These are phyloP conservation scores for Astatoreochromis straeleni DNA, from an alignment of 2,113 vertebrate species.

Conservation along the genomic window DNA sequence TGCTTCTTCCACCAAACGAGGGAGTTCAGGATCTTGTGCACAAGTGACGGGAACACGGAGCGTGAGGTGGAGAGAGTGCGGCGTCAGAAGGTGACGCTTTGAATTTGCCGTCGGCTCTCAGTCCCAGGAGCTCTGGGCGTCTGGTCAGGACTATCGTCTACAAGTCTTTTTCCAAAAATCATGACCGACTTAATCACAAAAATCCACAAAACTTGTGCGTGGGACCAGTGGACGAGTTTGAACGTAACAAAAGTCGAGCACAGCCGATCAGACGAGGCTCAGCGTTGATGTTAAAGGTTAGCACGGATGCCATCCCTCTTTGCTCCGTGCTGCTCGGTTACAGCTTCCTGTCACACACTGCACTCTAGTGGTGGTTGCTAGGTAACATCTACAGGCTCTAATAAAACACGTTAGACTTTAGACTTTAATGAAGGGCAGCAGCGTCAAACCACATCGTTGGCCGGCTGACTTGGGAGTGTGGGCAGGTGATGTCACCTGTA, in stretches of 20 bases:
- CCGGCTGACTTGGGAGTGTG: not conserved
- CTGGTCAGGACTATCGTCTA: not conserved
- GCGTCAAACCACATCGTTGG: accelerated
- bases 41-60: not conserved
- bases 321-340: accelerated
- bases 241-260: not conserved
- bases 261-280: accelerated
- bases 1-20: accelerated
- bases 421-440: not conserved
- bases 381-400: not conserved
- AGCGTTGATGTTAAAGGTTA: not conserved
- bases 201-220: accelerated
- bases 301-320: not conserved
- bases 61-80: not conserved
- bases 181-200: not conserved
- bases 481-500: not conserved
- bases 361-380: not conserved
- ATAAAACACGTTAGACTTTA: not conserved
- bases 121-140: not conserved
- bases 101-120: accelerated
- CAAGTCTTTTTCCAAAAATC: not conserved
- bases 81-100: accelerated
- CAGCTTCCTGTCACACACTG: not conserved
- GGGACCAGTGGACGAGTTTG: not conserved
- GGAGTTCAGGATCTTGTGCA: not conserved